Base-by-base conservation (phyloP, 2,888 invertebrate genomes). In the Apotomis turbidana region DNA sequence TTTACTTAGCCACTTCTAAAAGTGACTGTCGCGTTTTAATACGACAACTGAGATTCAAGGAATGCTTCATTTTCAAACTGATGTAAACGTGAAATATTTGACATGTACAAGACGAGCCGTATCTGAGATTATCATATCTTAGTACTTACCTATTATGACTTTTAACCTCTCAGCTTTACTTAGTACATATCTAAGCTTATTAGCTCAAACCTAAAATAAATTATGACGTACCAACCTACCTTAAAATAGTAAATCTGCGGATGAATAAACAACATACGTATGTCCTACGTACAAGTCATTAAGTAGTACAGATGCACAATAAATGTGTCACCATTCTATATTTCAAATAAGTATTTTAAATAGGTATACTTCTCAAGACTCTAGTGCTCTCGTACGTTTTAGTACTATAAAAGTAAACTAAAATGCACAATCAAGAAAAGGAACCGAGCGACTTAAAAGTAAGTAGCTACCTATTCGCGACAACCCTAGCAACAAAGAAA, bases 401-500 rank as follows among this genome's bases (percentile, higher is more conserved):
- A 0, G 27, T 27, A 27, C 27, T 27, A 27, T 27, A 27, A 27
- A 27, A 27, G 27, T 27, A 27, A 27, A 27, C 5, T 57, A 36
- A 57, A 58, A 38, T 38, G 38, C 6, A 58, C 38, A 36, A 49
- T 49, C 12, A n/a, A 49, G 13, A 38, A 62, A 62, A 51, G 36
- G n/a, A 62, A 10, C 38, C 6, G n/a, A 9, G 41, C 38, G 51
- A 52, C 38, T 62, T 51, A 49, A 38, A 59, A 68, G 62, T 58
- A 44, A 60, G 6, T 10, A 67, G 49, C 36, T 38, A 51, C 62
- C 15, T 27, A 51, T 5, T 59, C 41, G 41, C 5, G 60, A 46
- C 58, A 58, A 15, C 49, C 58, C 46, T 62, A 55, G 51, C 27
- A 12, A 64, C 46, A 61, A 64, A 54, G 51, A 64, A 70, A 64